Percentiles rank a stretch among this genome's conserved stretches.
Conservation (phyloP, 1,140 invertebrate species). For the Eulimnadia texana region DNA sequence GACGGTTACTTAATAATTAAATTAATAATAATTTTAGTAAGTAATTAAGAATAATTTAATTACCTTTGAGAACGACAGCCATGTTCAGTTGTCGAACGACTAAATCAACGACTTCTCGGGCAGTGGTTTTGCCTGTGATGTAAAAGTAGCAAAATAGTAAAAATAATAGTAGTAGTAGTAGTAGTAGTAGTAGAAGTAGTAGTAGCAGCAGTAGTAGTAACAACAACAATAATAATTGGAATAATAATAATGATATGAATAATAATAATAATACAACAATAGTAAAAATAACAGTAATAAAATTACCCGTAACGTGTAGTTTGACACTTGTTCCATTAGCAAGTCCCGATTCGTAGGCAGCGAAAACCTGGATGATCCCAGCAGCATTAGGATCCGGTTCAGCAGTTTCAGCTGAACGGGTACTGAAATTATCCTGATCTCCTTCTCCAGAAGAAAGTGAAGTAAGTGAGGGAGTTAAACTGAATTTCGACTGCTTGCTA, state of each 20-base stretch:
- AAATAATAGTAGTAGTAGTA: no score
- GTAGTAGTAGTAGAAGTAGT: no score
- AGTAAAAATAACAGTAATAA: no score
- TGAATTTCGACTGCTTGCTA: not conserved
- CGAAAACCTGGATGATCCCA: conserved; percentile 55
- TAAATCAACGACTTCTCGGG: conserved; percentile 81
- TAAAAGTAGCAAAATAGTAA: no score
- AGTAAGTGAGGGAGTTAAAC: not conserved
- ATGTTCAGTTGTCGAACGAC: conserved; percentile 89
- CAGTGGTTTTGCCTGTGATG: conserved; percentile 65
- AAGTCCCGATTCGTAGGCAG: conserved; percentile 85
- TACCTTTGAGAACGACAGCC: conserved; percentile 67
- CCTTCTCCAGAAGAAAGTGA: conserved; percentile 1
- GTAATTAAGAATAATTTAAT: not conserved
- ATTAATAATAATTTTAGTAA: not conserved
- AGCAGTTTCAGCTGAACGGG: not conserved
- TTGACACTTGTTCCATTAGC: conserved; percentile 81
- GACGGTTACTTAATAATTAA: no score
- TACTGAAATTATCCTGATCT: conserved; percentile 1
- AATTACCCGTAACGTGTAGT: conserved; percentile 84
- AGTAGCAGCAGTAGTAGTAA: no score
- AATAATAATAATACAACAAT: no score
- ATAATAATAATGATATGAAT: no score
- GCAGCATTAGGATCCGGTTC: not conserved
- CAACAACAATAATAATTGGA: no score